Percentiles rank a stretch among this genome's conserved stretches.
phyloP scores from a whole-genome alignment of 2,113 vertebrate genomes.

The Pelmatolapia mariae region DNA sequence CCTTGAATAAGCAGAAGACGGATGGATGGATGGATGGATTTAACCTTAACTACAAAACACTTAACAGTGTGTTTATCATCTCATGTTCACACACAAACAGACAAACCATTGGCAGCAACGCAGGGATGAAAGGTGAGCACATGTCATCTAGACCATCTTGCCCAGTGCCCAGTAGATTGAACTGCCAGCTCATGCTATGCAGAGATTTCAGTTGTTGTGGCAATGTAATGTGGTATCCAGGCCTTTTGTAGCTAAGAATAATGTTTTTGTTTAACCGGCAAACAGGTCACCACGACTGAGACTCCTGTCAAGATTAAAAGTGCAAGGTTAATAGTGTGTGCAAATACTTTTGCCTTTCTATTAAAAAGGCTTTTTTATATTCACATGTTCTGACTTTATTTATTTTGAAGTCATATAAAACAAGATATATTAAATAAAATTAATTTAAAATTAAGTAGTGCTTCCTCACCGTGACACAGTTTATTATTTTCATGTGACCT shows the following conservation, averaged over 20 bases:
- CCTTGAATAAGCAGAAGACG: not conserved
- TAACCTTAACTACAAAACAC: not conserved
- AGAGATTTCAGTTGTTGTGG: not conserved
- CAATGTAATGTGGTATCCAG: not conserved
- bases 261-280: not conserved
- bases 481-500: fast-evolving
- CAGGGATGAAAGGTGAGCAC: not conserved
- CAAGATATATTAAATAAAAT: not conserved
- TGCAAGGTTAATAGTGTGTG: not conserved
- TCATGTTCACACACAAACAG: not conserved
- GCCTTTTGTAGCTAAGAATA: not conserved
- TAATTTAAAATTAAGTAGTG: not conserved
- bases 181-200: not conserved
- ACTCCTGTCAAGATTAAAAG: not conserved
- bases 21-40: not conserved
- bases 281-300: not conserved
- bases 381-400: not conserved
- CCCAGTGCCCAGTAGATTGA: not conserved
- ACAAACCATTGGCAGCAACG: not conserved
- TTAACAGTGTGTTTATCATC: not conserved
- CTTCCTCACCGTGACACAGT: not conserved
- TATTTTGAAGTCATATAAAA: not conserved
- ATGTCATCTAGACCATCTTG: not conserved
- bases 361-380: not conserved
- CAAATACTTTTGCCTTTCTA: not conserved